phyloP scores from a whole-genome alignment of 2,888 invertebrate species.

The Rhagophthalmus giganteus region DNA sequence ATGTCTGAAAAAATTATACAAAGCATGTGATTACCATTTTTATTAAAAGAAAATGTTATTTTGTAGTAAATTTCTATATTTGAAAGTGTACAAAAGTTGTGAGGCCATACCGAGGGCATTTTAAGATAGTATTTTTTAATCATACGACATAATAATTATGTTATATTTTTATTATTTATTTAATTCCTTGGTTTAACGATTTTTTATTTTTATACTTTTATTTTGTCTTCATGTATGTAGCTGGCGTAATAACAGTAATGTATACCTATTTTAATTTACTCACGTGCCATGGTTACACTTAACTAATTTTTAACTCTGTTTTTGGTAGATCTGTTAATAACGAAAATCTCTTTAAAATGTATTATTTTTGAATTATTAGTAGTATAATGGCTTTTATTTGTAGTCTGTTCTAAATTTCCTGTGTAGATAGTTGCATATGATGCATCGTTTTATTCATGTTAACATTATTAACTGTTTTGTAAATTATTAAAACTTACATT shows the following conservation, averaged over 20 bases:
- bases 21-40: conserved; percentile 19
- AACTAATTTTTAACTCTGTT: not conserved
- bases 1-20: conserved; percentile 15
- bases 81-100: conserved; percentile 21
- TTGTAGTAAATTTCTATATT: conserved; percentile 15
- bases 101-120: conserved; percentile 25
- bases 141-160: conserved; percentile 13
- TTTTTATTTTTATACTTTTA: conserved; percentile 23
- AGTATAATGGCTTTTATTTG: conserved; percentile 1
- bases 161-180: conserved; percentile 25
- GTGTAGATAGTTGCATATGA: conserved; percentile 19
- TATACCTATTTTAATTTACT: conserved; percentile 1
- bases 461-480: conserved; percentile 21
- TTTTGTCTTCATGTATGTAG: conserved; percentile 1
- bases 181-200: conserved; percentile 8
- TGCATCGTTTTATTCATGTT: conserved; percentile 18
- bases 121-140: conserved; percentile 14
- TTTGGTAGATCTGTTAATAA: not conserved
- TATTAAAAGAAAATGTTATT: conserved; percentile 12
- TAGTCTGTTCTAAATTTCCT: conserved; percentile 7
- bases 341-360: not conserved
- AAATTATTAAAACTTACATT: conserved; percentile 5
- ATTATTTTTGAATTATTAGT: not conserved
- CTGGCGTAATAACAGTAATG: not conserved
- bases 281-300: conserved; percentile 5